phyloP scores from a whole-genome alignment of 1,140 invertebrate genomes.

The Heterodera schachtii region DNA sequence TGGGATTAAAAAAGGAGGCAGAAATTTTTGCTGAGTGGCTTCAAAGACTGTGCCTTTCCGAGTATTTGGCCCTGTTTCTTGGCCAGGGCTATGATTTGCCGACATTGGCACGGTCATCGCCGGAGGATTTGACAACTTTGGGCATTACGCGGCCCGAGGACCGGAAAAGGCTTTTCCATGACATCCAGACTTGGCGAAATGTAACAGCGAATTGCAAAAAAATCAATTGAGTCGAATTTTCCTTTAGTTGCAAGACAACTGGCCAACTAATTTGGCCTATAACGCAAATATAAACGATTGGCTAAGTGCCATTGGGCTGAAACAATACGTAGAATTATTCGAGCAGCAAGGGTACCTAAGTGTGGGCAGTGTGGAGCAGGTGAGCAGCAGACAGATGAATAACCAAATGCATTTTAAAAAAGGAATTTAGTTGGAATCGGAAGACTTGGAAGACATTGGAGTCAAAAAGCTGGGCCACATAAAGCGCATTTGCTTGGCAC shows the following conservation, averaged over 20 bases:
- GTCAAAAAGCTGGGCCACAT: conserved; percentile 86
- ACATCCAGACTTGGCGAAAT: conserved; percentile 87
- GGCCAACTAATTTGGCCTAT: conserved; percentile 42
- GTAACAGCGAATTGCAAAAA: conserved; percentile 71
- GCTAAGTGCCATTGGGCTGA: conserved; percentile 32
- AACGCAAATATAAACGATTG: conserved; percentile 11
- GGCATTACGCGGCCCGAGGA: conserved; percentile 96
- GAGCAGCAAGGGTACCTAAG: conserved; percentile 87
- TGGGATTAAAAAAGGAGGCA: conserved; percentile 74
- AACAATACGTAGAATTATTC: conserved; percentile 58
- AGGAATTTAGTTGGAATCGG: conserved; percentile 75
- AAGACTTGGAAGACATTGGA: conserved; percentile 94
- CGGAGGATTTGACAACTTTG: conserved; percentile 81
- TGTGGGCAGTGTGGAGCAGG: conserved; percentile 81
- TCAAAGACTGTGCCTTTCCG: conserved; percentile 88
- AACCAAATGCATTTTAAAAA: not conserved
- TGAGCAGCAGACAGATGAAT: conserved; percentile 70
- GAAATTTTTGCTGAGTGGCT: conserved; percentile 93
- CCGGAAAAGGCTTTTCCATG: conserved; percentile 88
- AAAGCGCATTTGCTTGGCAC: conserved; percentile 94
- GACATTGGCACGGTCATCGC: conserved; percentile 95
- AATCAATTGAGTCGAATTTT: conserved; percentile 13
- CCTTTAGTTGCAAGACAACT: conserved; percentile 28
- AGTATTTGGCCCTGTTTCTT: conserved; percentile 90
- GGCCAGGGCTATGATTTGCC: conserved; percentile 95